These are phyloP conservation scores for Camptogramma bilineatum DNA, from an alignment of 2,888 invertebrate genomes.

Conservation along the genomic window DNA sequence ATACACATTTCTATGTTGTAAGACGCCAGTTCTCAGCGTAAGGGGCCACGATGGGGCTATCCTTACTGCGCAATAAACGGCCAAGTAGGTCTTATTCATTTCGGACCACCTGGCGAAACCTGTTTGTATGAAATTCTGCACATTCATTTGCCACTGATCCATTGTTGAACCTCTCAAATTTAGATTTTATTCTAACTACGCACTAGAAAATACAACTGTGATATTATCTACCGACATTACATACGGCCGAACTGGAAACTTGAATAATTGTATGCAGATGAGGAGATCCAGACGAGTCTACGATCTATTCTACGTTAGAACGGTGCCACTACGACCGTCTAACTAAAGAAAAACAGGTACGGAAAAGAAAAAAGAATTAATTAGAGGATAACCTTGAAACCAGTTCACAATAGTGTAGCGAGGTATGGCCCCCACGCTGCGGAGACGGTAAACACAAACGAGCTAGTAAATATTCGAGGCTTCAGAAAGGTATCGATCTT, in stretches of 20 bases:
- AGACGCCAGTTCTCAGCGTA: constrained; percentile 35
- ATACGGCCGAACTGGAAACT: constrained; percentile 32
- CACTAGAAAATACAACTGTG: constrained; percentile 33
- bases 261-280: constrained; percentile 44
- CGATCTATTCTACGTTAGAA: constrained; percentile 16
- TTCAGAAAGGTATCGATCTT: constrained; percentile 40
- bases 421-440: constrained; percentile 42
- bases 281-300: constrained; percentile 35
- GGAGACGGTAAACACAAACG: constrained; percentile 43
- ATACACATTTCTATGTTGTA: constrained; percentile 39
- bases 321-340: constrained; percentile 20
- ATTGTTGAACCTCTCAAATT: constrained; percentile 45
- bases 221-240: constrained; percentile 27
- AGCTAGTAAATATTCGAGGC: constrained; percentile 23
- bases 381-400: constrained; percentile 46
- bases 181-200: constrained; percentile 41
- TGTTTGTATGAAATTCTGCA: constrained; percentile 44
- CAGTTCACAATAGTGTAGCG: constrained; percentile 44
- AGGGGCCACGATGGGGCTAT: constrained; percentile 42
- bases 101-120: constrained; percentile 48
- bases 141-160: constrained; percentile 44
- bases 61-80: constrained; percentile 41
- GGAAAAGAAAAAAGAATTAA: constrained; percentile 44
- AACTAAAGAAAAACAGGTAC: constrained; percentile 33
- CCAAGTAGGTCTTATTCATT: constrained; percentile 42